Evolutionary conservation across 1,140 invertebrate species (phyloP), one percentile per base, ranked within the genome.

Genomic region (Sitobion miscanthi): DNA sequence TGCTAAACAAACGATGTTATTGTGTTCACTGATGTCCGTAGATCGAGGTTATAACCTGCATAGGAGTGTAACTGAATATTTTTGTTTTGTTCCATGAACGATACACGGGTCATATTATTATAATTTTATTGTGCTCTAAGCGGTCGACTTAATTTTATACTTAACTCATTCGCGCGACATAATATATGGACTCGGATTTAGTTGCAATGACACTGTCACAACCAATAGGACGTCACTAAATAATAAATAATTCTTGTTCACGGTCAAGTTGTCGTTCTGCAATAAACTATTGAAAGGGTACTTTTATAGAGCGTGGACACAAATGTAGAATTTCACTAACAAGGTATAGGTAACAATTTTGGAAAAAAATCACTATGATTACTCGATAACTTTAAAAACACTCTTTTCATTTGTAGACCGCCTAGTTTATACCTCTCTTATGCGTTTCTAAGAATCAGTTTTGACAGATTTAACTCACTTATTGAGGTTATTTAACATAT

Each of bases 31-130:
- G n/a, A 14, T 77, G 62, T 4, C 62, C 30, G 30, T n/a, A 17
- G 30, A 77, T 77, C 62, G 62, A 77, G 62, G 62, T 77, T 77
- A 77, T 77, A 77, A 77, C 62, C 62, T n/a, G 62, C 62, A 77
- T n/a, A 77, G 62, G 9, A 57, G 30, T 77, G 62, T 77, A 77
- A 77, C 62, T n/a, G 62, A 77, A 77, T 77, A 77, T 77, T 77
- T 77, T 77, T 77, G 17, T 77, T 77, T 77, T 77, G 62, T 77
- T 77, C n/a, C 62, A 20, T 6, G 62, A n/a, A n/a, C 62, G 25
- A 62, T 62, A 30, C 57, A 62, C 30, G 62, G 62, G 62, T 77
- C 62, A 17, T 77, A n/a, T 69, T 77, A n/a, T 69, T 69, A 77
- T 77, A n/a, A 17, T n/a, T n/a, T 54, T 5, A 77, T n/a, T 77